Base-by-base conservation (phyloP, 2,113 vertebrate species). In the Gobio gobio region DNA sequence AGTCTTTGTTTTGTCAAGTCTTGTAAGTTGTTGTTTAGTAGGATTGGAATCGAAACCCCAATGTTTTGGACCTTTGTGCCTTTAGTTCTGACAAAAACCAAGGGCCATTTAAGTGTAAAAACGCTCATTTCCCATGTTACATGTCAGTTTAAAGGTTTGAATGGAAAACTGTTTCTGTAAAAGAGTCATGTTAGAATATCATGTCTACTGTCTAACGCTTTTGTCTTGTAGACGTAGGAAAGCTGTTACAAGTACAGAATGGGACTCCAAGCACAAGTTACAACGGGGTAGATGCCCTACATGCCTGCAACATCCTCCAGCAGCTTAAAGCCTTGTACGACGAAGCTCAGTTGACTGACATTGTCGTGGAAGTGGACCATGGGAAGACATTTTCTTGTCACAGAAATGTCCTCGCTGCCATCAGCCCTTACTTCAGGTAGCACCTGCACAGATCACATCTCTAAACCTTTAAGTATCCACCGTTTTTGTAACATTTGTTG, bases 361-460 rank as follows among this genome's bases (percentile, higher is more conserved):
- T 99, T 1, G 96, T 98, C 10, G 97, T 99, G 92, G 96, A 99
- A 92, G 97, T 99, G 95, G 98, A 99, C 94, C 96, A 97, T 82
- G 98, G 98, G 91, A 96, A 97, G 93, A 97, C 96, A 22, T 99
- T 99, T 89, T 96, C 97, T 78, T 99, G 98, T 93, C 98, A 99
- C 89, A 95, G 98, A 93, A 99, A 99, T 92, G 98, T 99, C 86
- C 97, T 99, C 91, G 98, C 98, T 90, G 97, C 98, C 85, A 98
- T 99, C 95, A 99, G 98, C 92, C 98, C 98, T 89, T 99, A 99
- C 86, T 99, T 99, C 97, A 97, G 97, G 97, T 98, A 95, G 13
- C 84, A 84, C 29, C 47, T 49, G 43, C 45, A 73, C 29, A 51
- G 10, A 76, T 8, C n/a, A 12, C 9, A 24, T 22, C 13, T 20